Base-by-base conservation (phyloP, 2,113 vertebrate species). In the Gambusia affinis region DNA sequence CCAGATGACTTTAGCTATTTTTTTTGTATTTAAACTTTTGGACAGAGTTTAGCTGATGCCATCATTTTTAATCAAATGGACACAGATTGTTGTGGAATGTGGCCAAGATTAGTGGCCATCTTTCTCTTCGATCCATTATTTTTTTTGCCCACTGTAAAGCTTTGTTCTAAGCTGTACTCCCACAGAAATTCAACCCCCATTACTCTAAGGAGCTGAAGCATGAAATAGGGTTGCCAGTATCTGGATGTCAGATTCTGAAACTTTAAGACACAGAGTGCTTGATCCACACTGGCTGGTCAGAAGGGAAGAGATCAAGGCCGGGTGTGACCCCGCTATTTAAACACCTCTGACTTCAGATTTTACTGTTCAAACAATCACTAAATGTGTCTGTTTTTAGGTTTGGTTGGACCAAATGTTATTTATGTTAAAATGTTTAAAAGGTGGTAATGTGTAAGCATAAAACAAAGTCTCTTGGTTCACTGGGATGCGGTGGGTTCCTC, bases 171-270 rank as follows among this genome's bases (percentile, higher is more conserved):
- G 71, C 76, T 77, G 35, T 57, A 14, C 76, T 72, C 72, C 78
- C 27, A 4, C 82, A 66, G 68, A 60, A 84, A 78, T 86, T 87
- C 68, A 76, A 74, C 83, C 81, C 79, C 88, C 85, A 87, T 91
- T 88, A 84, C 92, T 80, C 81, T 42, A 63, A 90, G 78, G 86
- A 87, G 81, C 75, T 90, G 88, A 70, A 87, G 91, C 92, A 89
- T 94, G 91, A 93, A 93, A 94, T 92, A 85, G 85, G 87, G 84
- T 89, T 75, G 82, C 84, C 80, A 72, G 87, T 83, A 87, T 86
- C 76, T 68, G 88, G 80, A 88, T 85, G 87, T 85, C 85, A 88
- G 76, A 75, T 84, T 84, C 78, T 77, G 81, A 74, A 83, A 85
- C 82, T 76, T 78, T 79, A 74, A 80, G 79, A 76, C 73, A 60